These are phyloP conservation scores for Mactromeris polynyma DNA, from an alignment of 2,888 invertebrate genomes.

Conservation along the genomic window DNA sequence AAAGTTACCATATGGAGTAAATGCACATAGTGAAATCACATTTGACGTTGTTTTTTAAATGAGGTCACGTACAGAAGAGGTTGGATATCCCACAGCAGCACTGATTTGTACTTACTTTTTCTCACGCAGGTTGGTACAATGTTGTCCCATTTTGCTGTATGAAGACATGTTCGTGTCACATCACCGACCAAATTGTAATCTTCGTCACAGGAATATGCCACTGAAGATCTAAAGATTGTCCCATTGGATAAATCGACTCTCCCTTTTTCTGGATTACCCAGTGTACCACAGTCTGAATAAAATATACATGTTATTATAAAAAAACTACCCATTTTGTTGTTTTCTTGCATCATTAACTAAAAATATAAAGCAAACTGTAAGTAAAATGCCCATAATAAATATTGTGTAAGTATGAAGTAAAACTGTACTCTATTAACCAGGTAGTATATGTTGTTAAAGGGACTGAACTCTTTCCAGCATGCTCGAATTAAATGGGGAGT, in stretches of 20 bases:
- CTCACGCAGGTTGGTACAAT: neutral
- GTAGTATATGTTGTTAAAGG: too few species aligned
- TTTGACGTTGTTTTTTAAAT: too few species aligned
- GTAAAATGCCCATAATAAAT: too few species aligned
- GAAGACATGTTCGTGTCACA: neutral
- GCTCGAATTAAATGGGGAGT: neutral
- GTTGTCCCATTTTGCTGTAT: neutral
- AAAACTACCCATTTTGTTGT: too few species aligned
- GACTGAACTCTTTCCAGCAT: too few species aligned
- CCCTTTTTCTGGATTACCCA: neutral
- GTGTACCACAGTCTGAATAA: neutral
- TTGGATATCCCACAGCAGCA: neutral
- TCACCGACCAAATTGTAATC: neutral
- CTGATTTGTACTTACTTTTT: neutral
- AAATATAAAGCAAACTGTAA: too few species aligned
- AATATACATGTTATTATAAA: neutral
- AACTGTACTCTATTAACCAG: too few species aligned
- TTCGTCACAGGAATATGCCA: neutral
- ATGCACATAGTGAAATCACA: too few species aligned
- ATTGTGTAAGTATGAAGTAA: too few species aligned
- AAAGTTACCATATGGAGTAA: too few species aligned
- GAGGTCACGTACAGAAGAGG: too few species aligned
- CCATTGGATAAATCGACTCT: neutral
- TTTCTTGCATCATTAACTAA: too few species aligned
- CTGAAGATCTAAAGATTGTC: neutral